Conservation (phyloP, 1,140 invertebrate species). For the Asobara japonica region DNA sequence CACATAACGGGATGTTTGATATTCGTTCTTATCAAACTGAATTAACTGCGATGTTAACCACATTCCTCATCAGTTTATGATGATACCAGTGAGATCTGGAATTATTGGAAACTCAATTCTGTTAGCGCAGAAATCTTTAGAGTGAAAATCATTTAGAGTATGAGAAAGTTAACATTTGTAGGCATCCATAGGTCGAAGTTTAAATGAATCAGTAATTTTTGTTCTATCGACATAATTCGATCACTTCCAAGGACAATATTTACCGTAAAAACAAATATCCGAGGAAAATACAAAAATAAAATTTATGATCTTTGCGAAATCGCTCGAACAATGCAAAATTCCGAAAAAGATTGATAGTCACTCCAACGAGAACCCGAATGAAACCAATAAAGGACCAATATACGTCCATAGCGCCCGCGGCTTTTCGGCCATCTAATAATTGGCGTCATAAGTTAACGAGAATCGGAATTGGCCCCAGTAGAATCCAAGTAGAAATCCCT, state of each 20-base stretch:
- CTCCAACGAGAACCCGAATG: not conserved
- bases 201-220: too few species aligned
- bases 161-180: too few species aligned
- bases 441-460: constrained; percentile 33
- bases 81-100: not conserved
- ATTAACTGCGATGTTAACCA: not conserved
- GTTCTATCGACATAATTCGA: too few species aligned
- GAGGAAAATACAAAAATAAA: not conserved
- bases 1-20: not conserved
- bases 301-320: not conserved
- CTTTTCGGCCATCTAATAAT: constrained; percentile 24
- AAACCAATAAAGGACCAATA: not conserved
- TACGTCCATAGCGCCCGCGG: not conserved
- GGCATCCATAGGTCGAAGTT: too few species aligned
- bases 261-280: too few species aligned
- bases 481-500: constrained; percentile 13
- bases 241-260: too few species aligned
- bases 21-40: not conserved
- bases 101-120: not conserved
- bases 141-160: too few species aligned
- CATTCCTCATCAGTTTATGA: not conserved
- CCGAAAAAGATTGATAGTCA: not conserved
- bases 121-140: not conserved
- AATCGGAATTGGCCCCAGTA: constrained; percentile 16
- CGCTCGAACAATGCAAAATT: not conserved